Conservation (phyloP, 2,888 invertebrate species). For the Andrena flavipes region DNA sequence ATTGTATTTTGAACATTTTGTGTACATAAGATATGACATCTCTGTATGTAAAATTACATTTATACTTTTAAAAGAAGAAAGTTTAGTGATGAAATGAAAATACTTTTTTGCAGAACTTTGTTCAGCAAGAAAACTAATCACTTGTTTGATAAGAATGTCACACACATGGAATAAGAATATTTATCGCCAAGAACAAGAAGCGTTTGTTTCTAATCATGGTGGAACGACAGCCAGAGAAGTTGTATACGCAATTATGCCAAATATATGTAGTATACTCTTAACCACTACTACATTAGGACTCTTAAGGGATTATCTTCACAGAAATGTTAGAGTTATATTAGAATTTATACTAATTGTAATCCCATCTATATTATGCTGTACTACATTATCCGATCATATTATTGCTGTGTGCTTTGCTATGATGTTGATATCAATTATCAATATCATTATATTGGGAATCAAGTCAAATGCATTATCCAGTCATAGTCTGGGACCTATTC, state of each 20-base stretch:
- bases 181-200: constrained; percentile 79
- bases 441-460: constrained; percentile 68
- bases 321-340: constrained; percentile 71
- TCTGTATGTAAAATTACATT: too few relatives aligned
- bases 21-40: background rate
- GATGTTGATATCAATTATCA: constrained; percentile 68
- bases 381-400: constrained; percentile 77
- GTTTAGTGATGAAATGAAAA: background rate
- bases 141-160: constrained; percentile 61
- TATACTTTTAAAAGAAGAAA: background rate
- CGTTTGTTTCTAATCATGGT: constrained; percentile 81
- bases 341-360: constrained; percentile 79
- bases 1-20: background rate
- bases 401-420: constrained; percentile 69
- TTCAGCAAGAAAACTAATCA: constrained; percentile 3
- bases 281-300: constrained; percentile 73
- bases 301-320: constrained; percentile 61
- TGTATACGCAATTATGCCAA: constrained; percentile 76
- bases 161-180: constrained; percentile 66
- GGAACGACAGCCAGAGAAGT: constrained; percentile 79
- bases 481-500: constrained; percentile 18
- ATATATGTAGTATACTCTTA: constrained; percentile 75
- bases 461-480: constrained; percentile 34
- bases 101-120: constrained; percentile 37
- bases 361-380: constrained; percentile 81